A percentile compares a stretch with the other conserved stretches of the same genome.
phyloP scores from a whole-genome alignment of 2,888 invertebrate species.

The Gonocerus acuteangulatus region DNA sequence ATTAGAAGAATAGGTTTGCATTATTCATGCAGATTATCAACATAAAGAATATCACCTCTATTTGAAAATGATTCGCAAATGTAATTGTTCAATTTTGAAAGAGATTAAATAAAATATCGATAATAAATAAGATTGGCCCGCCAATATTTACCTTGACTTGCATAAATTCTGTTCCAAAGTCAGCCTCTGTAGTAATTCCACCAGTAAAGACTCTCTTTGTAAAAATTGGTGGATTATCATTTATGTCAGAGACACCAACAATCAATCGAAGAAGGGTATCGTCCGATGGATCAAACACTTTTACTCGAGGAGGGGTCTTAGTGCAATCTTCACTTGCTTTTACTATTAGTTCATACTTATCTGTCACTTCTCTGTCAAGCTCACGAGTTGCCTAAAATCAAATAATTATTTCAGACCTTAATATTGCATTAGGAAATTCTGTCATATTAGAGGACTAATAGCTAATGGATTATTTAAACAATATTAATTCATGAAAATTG shows the following conservation, averaged over 20 bases:
- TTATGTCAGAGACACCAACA: slow-evolving; percentile 71
- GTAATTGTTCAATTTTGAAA: too few species aligned
- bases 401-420: background rate
- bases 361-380: slow-evolving; percentile 65
- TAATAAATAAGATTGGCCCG: too few species aligned
- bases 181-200: slow-evolving; percentile 86
- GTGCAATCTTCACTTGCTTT: slow-evolving; percentile 79
- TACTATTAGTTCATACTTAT: slow-evolving; percentile 61
- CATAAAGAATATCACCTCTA: too few species aligned
- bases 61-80: too few species aligned
- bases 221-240: slow-evolving; percentile 86
- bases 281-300: slow-evolving; percentile 45
- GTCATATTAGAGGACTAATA: background rate
- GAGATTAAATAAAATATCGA: too few species aligned
- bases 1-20: too few species aligned
- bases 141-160: slow-evolving; percentile 65
- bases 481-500: background rate
- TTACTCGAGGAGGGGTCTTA: slow-evolving; percentile 49
- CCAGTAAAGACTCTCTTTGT: slow-evolving; percentile 77
- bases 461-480: background rate
- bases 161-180: slow-evolving; percentile 84
- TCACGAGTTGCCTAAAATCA: slow-evolving; percentile 49
- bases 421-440: background rate
- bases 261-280: slow-evolving; percentile 63
- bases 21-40: too few species aligned